phyloP scores from a whole-genome alignment of 2,888 invertebrate species.

The Morpho achilles region DNA sequence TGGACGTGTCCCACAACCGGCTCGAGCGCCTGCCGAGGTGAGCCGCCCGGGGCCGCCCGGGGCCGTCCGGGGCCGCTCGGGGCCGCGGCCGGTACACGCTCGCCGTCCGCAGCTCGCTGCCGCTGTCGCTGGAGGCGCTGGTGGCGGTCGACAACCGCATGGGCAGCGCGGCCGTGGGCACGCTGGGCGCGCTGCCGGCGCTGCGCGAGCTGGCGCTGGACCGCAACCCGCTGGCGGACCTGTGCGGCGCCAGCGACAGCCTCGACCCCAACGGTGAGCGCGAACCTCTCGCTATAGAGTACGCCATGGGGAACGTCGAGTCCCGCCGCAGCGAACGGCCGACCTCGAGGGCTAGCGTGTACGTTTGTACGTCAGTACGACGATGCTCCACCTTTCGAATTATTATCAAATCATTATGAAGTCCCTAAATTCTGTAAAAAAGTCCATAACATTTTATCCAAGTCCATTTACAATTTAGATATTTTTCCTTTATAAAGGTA shows the following conservation, averaged over 20 bases:
- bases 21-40: slow-evolving; percentile 24
- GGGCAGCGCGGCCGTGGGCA: slow-evolving; percentile 15
- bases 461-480: too few relatives aligned
- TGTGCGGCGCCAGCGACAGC: slow-evolving; percentile 19
- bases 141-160: slow-evolving; percentile 23
- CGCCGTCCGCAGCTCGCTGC: slow-evolving; percentile 16
- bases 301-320: too few relatives aligned
- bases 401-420: too few relatives aligned
- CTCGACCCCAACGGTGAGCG: slow-evolving; percentile 20
- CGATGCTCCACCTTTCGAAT: too few relatives aligned
- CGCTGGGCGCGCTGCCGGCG: slow-evolving; percentile 23
- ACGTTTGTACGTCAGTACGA: too few relatives aligned
- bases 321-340: too few relatives aligned
- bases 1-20: slow-evolving; percentile 24
- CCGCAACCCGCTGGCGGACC: slow-evolving; percentile 35
- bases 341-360: too few relatives aligned
- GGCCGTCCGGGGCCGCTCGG: not conserved
- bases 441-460: too few relatives aligned
- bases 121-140: slow-evolving; percentile 23
- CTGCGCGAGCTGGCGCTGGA: slow-evolving; percentile 26
- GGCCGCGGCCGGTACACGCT: too few relatives aligned
- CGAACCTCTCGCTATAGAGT: too few relatives aligned
- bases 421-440: too few relatives aligned
- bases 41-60: not conserved
- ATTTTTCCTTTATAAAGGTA: too few relatives aligned